These are phyloP conservation scores for Drosophila heteroneura DNA, from an alignment of 2,888 invertebrate species.

Conservation along the genomic window DNA sequence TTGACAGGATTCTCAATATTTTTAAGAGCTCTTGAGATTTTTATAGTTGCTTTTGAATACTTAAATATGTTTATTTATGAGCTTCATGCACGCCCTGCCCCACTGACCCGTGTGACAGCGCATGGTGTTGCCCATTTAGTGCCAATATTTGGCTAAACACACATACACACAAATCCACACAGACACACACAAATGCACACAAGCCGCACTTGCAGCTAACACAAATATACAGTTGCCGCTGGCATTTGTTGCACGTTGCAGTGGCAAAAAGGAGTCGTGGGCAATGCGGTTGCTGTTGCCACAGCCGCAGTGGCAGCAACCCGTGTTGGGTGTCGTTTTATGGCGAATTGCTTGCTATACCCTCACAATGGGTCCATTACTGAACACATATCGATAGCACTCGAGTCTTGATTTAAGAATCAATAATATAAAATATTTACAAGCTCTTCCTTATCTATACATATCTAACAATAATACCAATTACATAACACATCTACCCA, in stretches of 20 bases:
- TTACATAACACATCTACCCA: background rate
- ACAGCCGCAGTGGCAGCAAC: conserved; percentile 27
- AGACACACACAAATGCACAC: background rate
- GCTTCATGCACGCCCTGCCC: background rate
- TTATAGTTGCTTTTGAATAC: background rate
- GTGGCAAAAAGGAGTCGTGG: conserved; percentile 7
- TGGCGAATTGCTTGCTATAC: conserved; percentile 16
- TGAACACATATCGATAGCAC: background rate
- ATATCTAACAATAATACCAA: background rate
- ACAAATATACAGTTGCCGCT: conserved; percentile 44
- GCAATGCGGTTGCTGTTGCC: conserved; percentile 28
- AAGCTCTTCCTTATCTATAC: background rate
- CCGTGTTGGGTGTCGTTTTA: conserved; percentile 37
- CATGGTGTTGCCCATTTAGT: conserved; percentile 9
- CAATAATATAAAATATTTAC: background rate
- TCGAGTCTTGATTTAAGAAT: background rate
- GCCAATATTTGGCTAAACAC: conserved; percentile 55
- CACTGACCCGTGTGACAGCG: background rate
- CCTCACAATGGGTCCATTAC: background rate
- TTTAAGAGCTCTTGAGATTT: background rate
- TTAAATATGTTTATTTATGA: background rate
- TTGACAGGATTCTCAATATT: background rate
- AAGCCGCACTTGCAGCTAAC: conserved; percentile 23
- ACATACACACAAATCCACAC: conserved; percentile 9
- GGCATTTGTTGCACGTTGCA: conserved; percentile 42